These are phyloP conservation scores for Ibycter americanus DNA, from an alignment of 2,797 vertebrate genomes.

Conservation along the genomic window DNA sequence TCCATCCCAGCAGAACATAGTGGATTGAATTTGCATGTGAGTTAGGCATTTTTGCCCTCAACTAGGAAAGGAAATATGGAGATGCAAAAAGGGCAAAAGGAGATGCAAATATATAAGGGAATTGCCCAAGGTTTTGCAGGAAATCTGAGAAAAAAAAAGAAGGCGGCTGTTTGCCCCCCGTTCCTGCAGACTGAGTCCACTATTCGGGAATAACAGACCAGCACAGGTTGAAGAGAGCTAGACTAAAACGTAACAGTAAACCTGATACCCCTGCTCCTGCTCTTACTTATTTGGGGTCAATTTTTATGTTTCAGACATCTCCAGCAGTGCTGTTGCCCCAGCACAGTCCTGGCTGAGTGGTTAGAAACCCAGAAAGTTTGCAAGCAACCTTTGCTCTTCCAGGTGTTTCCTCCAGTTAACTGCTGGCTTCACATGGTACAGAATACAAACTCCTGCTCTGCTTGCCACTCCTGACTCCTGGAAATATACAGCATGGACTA, in stretches of 20 bases:
- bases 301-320: background rate
- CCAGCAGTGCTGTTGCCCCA: background rate
- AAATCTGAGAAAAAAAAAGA: background rate
- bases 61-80: background rate
- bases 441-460: background rate
- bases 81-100: too few species aligned
- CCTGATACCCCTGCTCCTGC: background rate
- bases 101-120: background rate
- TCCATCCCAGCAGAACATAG: background rate
- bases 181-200: background rate
- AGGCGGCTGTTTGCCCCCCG: background rate
- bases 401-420: background rate
- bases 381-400: background rate
- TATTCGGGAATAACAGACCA: background rate
- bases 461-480: background rate
- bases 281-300: background rate
- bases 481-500: background rate
- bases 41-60: background rate
- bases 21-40: background rate
- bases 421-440: background rate
- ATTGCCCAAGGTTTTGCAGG: background rate
- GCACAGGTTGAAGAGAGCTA: background rate
- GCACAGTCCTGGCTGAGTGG: background rate
- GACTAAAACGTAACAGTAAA: background rate
- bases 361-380: background rate